Percentiles rank a stretch among this genome's conserved stretches.
phyloP scores from a whole-genome alignment of 2,113 vertebrate species.

The Stomatorhinus ivindoensis region DNA sequence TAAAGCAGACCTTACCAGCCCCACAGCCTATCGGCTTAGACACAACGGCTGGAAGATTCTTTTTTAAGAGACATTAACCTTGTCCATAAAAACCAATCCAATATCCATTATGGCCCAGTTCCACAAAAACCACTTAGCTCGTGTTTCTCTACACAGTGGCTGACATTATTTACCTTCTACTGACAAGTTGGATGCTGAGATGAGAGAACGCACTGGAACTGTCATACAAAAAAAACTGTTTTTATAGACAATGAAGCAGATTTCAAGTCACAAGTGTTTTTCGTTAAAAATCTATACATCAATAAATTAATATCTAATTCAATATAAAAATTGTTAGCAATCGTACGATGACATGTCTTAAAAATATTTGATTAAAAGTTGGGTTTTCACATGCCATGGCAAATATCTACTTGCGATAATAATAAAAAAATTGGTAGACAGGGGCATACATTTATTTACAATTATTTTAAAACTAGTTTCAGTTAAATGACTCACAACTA shows the following conservation, averaged over 20 bases:
- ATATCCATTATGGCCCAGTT: neutral
- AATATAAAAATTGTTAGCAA: too few relatives aligned
- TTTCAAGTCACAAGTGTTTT: neutral
- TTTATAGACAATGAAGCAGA: neutral
- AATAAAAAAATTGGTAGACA: too few relatives aligned
- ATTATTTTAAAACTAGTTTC: neutral
- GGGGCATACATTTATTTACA: neutral
- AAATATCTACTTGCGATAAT: neutral
- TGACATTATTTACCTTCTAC: neutral
- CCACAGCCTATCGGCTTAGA: neutral
- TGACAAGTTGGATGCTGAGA: neutral
- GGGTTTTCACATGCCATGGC: neutral
- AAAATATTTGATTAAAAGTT: neutral
- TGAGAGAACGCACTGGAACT: neutral
- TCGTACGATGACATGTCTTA: neutral
- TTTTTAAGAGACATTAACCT: neutral
- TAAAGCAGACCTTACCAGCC: neutral
- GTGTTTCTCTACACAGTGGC: neutral
- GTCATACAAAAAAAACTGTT: neutral
- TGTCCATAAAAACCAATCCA: neutral
- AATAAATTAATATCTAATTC: neutral
- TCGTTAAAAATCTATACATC: neutral
- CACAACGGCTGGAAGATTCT: neutral
- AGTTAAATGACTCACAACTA: neutral
- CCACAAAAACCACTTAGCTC: neutral